Percentiles rank a stretch among this genome's conserved stretches.
These are phyloP conservation scores for Petrocephalus sullivani DNA, from an alignment of 2,797 vertebrate genomes.

Conservation along the genomic window DNA sequence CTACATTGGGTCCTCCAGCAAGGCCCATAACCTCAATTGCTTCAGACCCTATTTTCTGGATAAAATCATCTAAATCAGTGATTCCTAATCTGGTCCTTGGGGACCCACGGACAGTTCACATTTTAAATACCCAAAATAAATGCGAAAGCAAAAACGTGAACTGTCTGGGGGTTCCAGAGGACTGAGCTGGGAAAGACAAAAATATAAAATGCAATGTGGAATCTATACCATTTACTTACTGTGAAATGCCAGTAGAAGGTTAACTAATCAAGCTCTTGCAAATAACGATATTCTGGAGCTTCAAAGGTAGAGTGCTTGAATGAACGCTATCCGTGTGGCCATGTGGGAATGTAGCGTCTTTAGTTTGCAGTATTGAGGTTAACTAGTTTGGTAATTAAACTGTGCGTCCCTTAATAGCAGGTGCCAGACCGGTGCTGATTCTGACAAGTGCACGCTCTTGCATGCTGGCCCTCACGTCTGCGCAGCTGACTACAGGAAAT, in stretches of 20 bases:
- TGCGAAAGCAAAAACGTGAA: not conserved
- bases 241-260: not conserved
- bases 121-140: too few species aligned
- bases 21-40: not conserved
- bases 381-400: conserved; percentile 63
- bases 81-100: not conserved
- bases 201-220: not conserved
- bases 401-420: conserved; percentile 59
- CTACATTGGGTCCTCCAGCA: not conserved
- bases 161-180: not conserved
- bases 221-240: not conserved
- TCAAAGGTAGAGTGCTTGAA: not conserved
- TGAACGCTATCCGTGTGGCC: conserved; percentile 21
- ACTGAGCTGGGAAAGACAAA: not conserved
- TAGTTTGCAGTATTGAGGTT: conserved; percentile 60
- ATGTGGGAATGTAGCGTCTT: conserved; percentile 64
- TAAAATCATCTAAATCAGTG: not conserved
- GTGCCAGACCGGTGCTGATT: conserved; percentile 56
- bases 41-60: not conserved
- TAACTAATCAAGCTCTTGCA: not conserved
- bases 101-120: not conserved
- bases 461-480: not conserved
- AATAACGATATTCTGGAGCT: not conserved
- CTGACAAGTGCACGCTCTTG: conserved; percentile 32
- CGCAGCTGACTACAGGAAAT: not conserved